Conservation (phyloP, 2,888 invertebrate species). For the Hydriomena furcata region DNA sequence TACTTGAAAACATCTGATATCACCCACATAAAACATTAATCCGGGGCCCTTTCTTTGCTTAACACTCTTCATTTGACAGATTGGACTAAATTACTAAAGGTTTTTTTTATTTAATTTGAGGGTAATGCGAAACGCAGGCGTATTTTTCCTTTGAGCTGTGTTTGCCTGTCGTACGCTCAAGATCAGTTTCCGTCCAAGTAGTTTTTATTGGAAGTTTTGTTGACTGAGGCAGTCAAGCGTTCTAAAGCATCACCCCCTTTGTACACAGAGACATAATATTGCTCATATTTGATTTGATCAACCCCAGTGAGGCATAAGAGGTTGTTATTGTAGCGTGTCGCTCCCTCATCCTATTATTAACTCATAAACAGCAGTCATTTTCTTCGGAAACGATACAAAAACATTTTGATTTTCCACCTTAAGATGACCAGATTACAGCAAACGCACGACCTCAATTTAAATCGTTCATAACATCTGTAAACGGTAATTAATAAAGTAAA, state of each 20-base stretch:
- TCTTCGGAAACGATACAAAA: neutral
- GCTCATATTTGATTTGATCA: slow-evolving; percentile 71
- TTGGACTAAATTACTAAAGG: slow-evolving; percentile 77
- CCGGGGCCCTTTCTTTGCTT: slow-evolving; percentile 76
- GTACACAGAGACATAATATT: slow-evolving; percentile 71
- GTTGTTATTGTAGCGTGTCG: slow-evolving; percentile 48
- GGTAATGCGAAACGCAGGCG: slow-evolving; percentile 66
- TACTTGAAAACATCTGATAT: slow-evolving; percentile 60
- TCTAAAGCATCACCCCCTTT: slow-evolving; percentile 53
- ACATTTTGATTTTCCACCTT: no score
- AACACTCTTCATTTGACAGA: slow-evolving; percentile 83
- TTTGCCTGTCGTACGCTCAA: slow-evolving; percentile 59
- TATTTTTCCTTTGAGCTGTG: slow-evolving; percentile 55
- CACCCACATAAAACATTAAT: slow-evolving; percentile 70
- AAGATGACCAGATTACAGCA: neutral
- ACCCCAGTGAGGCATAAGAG: slow-evolving; percentile 50
- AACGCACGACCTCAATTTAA: neutral
- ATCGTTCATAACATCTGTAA: slow-evolving; percentile 8
- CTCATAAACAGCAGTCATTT: slow-evolving; percentile 13
- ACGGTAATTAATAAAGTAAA: slow-evolving; percentile 25
- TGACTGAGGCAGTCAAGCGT: slow-evolving; percentile 64
- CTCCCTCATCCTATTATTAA: slow-evolving; percentile 13
- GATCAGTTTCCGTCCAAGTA: slow-evolving; percentile 67
- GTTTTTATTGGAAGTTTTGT: slow-evolving; percentile 78
- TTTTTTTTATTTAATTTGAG: slow-evolving; percentile 80